Evolutionary conservation across 2,797 vertebrate genomes (phyloP).

Genomic region (Gadopsis marmoratus): DNA sequence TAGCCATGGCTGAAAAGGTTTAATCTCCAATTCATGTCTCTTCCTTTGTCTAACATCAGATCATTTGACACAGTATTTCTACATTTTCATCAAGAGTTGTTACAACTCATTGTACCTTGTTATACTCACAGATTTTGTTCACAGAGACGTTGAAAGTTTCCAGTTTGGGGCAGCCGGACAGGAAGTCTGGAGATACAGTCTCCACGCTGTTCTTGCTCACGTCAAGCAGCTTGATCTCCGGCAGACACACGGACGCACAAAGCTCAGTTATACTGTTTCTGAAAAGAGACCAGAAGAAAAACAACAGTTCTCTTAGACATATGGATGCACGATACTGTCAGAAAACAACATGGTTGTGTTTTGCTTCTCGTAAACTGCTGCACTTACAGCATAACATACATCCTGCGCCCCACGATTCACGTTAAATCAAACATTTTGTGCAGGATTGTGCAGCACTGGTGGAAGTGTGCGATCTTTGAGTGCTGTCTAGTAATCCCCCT

Average conservation of each 20-base stretch:
- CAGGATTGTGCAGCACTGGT: neutral
- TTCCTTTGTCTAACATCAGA: too few species aligned
- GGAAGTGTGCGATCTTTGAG: neutral
- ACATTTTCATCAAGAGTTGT: too few species aligned
- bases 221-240: slow-evolving; percentile 91
- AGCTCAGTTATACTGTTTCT: slow-evolving; percentile 87
- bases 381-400: neutral
- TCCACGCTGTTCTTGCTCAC: slow-evolving; percentile 92
- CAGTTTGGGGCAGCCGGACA: slow-evolving; percentile 89
- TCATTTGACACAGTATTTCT: too few species aligned
- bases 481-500: neutral
- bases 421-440: neutral
- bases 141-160: slow-evolving; percentile 90
- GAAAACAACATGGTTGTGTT: neutral
- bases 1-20: too few species aligned
- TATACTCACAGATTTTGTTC: slow-evolving; percentile 90
- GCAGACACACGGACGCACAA: slow-evolving; percentile 83
- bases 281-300: neutral
- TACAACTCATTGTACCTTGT: too few species aligned
- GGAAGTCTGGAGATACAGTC: slow-evolving; percentile 83
- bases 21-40: too few species aligned
- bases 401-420: neutral
- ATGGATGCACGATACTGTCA: neutral
- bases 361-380: neutral
- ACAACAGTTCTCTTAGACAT: neutral